Percentiles rank a stretch among this genome's conserved stretches.
These are phyloP conservation scores for Scomber scombrus DNA, from an alignment of 2,113 vertebrate species.

Conservation along the genomic window DNA sequence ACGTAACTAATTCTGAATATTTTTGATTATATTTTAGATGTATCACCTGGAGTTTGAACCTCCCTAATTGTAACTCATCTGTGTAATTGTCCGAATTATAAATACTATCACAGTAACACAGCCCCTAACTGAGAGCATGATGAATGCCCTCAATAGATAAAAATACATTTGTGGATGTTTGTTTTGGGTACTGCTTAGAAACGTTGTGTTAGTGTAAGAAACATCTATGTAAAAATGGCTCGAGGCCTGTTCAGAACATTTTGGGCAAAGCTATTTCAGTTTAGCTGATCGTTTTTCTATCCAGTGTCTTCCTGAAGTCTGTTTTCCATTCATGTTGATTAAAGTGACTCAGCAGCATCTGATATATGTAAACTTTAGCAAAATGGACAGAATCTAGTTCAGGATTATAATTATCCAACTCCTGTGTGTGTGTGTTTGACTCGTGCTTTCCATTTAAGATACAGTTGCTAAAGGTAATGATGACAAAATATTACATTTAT, in stretches of 20 bases:
- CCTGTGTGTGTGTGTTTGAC: not conserved
- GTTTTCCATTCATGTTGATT: no score
- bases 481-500: not conserved
- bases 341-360: no score
- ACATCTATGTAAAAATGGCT: conserved; percentile 8
- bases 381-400: not conserved
- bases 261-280: not conserved
- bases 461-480: not conserved
- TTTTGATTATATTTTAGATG: conserved; percentile 43
- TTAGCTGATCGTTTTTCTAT: conserved; percentile 11
- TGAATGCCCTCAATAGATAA: conserved; percentile 25
- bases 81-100: conserved; percentile 60
- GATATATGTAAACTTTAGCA: no score
- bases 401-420: not conserved
- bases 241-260: not conserved
- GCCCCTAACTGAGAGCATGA: conserved; percentile 25
- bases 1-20: conserved; percentile 45
- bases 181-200: conserved; percentile 9
- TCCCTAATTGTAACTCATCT: conserved; percentile 55
- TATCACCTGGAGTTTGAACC: conserved; percentile 40
- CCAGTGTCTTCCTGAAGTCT: not conserved
- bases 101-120: conserved; percentile 50
- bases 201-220: not conserved
- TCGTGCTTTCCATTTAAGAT: conserved; percentile 8
- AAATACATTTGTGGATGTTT: conserved; percentile 7